These are phyloP conservation scores for Leptobrachium ailaonicum DNA, from an alignment of 2,113 vertebrate species.

Conservation along the genomic window DNA sequence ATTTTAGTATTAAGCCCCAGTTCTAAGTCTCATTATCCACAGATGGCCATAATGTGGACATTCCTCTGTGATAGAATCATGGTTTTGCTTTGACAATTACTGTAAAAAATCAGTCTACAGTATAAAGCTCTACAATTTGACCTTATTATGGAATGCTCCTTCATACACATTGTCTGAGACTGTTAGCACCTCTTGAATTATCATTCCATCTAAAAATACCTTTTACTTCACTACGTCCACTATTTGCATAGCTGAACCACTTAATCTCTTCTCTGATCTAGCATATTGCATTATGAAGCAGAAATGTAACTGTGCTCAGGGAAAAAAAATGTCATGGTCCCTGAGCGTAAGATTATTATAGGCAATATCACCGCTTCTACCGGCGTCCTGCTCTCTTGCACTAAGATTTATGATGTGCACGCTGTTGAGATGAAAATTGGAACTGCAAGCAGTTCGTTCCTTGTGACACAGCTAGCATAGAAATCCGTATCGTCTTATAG, in stretches of 20 bases:
- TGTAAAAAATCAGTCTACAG: too few relatives aligned
- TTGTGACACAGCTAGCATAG: background rate
- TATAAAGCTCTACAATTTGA: background rate
- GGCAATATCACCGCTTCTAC: background rate
- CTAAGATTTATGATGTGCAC: constrained; percentile 14
- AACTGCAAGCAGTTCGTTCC: background rate
- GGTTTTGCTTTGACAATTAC: too few relatives aligned
- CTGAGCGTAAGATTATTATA: constrained; percentile 3
- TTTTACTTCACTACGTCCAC: background rate
- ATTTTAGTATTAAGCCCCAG: too few relatives aligned
- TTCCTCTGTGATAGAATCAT: too few relatives aligned
- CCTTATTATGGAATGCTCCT: background rate
- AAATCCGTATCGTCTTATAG: background rate
- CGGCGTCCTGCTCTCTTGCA: background rate
- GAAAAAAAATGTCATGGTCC: too few relatives aligned
- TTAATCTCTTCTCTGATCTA: too few relatives aligned
- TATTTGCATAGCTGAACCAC: too few relatives aligned
- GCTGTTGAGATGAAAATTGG: background rate
- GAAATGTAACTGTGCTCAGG: too few relatives aligned
- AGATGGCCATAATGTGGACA: too few relatives aligned
- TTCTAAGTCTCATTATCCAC: too few relatives aligned
- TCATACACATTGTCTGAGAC: background rate
- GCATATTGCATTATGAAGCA: too few relatives aligned
- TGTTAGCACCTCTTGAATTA: background rate
- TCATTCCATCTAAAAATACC: background rate